Percentiles rank a stretch among this genome's conserved stretches.
phyloP scores from a whole-genome alignment of 2,113 vertebrate genomes.

The Cavia porcellus region DNA sequence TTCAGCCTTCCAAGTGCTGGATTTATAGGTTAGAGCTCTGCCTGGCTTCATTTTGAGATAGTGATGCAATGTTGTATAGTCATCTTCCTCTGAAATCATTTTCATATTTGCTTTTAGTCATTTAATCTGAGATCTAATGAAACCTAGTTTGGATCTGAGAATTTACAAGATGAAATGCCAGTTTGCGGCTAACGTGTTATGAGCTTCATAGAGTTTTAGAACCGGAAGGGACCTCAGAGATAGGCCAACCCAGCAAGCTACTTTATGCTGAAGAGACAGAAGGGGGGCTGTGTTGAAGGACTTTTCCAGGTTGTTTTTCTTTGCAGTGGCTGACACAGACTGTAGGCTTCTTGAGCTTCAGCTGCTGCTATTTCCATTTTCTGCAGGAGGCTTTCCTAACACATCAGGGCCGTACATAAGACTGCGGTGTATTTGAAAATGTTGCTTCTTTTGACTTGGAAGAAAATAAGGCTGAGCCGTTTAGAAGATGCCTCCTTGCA shows the following conservation, averaged over 20 bases:
- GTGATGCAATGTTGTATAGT: not conserved
- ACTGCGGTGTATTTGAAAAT: slow-evolving; percentile 16
- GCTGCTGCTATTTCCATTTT: not conserved
- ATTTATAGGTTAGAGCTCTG: not conserved
- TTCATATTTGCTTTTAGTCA: slow-evolving; percentile 1
- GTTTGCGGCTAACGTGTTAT: not conserved
- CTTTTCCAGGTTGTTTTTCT: not conserved
- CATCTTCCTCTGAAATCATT: slow-evolving; percentile 31
- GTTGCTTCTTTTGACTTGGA: slow-evolving; percentile 41
- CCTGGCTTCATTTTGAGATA: not conserved
- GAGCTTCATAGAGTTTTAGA: not conserved
- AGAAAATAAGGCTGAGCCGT: slow-evolving; percentile 15
- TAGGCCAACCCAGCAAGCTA: not conserved
- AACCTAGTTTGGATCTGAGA: slow-evolving; percentile 7
- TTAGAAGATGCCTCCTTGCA: slow-evolving; percentile 28
- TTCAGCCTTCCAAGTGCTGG: not conserved
- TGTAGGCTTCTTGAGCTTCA: not conserved
- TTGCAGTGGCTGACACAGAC: not conserved
- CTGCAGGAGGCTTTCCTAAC: not conserved
- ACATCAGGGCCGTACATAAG: not conserved
- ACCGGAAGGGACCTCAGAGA: not conserved
- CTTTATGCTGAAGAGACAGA: not conserved
- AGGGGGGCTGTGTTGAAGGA: not conserved
- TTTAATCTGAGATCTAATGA: not conserved
- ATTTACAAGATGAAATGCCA: not conserved